Conservation (phyloP, 2,888 invertebrate species). For the Malthinus flaveolus region DNA sequence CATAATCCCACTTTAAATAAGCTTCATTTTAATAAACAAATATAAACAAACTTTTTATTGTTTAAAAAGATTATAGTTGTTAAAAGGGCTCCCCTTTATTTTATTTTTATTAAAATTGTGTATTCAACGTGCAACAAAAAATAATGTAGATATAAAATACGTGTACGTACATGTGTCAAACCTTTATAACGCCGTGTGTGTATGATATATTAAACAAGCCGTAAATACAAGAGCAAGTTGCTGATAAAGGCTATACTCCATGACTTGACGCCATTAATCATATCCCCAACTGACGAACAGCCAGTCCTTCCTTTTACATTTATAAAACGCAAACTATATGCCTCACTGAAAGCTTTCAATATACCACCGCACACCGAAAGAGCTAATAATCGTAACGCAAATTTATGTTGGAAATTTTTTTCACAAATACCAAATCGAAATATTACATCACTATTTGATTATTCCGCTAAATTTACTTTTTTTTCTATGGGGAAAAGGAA, state of each 20-base stretch:
- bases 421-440: background rate
- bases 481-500: no score
- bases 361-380: conserved; percentile 12
- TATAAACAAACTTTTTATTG: background rate
- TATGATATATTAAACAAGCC: conserved; percentile 30
- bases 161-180: conserved; percentile 29
- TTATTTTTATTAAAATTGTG: conserved; percentile 16
- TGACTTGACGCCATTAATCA: conserved; percentile 33
- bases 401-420: conserved; percentile 11
- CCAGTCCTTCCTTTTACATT: conserved; percentile 24
- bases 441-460: no score
- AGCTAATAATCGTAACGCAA: conserved; percentile 14
- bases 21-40: conserved; percentile 3
- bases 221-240: conserved; percentile 30
- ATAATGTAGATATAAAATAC: conserved; percentile 28
- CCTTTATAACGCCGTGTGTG: conserved; percentile 29
- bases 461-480: no score
- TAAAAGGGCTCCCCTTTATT: background rate
- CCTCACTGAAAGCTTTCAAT: conserved; percentile 16
- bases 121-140: conserved; percentile 21
- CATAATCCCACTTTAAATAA: background rate
- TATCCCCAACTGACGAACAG: conserved; percentile 26
- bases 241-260: conserved; percentile 33
- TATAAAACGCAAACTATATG: conserved; percentile 19
- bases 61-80: background rate